These are phyloP conservation scores for Manis crassicaudata DNA, from an alignment of 2,797 vertebrate species.

Conservation along the genomic window DNA sequence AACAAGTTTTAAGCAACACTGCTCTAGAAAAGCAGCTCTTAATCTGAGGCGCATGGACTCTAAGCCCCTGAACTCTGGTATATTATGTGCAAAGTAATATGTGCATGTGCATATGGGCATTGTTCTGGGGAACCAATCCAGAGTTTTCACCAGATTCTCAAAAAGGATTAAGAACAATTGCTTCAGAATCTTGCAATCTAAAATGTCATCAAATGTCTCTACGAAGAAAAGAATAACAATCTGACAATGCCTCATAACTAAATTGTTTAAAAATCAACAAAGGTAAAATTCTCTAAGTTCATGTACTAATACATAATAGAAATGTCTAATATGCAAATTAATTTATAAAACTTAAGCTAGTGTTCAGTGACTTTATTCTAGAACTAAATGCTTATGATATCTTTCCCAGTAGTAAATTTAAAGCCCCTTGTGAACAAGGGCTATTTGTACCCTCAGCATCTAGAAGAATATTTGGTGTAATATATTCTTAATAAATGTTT, in stretches of 20 bases:
- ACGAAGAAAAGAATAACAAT: neutral
- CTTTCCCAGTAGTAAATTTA: neutral
- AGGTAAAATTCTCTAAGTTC: slow-evolving; percentile 2
- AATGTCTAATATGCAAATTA: neutral
- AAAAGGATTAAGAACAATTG: neutral
- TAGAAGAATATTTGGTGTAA: neutral
- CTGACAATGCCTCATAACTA: neutral
- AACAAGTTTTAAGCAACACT: neutral
- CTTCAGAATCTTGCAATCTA: neutral
- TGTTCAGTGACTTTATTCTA: neutral
- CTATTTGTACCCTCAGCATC: neutral
- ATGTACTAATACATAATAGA: neutral
- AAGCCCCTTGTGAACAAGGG: neutral
- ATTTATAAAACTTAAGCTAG: neutral
- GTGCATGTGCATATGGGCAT: neutral
- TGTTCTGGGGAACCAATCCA: neutral
- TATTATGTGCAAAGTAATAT: neutral
- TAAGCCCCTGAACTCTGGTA: neutral
- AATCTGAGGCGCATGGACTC: neutral
- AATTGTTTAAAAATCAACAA: slow-evolving; percentile 15
- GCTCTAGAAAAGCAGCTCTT: neutral
- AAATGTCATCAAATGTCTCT: neutral
- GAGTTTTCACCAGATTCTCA: slow-evolving; percentile 14
- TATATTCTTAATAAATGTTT: neutral
- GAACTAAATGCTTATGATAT: neutral